phyloP scores from a whole-genome alignment of 2,797 vertebrate genomes.

The Prunella strophiata region DNA sequence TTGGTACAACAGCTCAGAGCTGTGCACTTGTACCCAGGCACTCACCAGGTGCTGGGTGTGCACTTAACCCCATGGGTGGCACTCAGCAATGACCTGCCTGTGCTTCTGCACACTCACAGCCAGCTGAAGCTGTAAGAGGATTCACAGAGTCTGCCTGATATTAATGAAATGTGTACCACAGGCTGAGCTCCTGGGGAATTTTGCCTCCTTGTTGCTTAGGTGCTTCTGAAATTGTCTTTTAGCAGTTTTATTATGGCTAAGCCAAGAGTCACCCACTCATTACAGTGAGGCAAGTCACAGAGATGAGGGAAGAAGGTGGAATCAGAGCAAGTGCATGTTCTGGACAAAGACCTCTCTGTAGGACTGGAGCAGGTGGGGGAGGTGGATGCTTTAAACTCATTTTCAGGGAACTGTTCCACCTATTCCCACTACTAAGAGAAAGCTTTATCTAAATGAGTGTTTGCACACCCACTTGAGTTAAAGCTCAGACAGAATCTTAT shows the following conservation, averaged over 20 bases:
- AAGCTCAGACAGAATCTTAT: not conserved
- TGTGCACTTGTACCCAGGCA: not conserved
- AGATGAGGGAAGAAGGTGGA: not conserved
- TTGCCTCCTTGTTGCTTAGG: not conserved
- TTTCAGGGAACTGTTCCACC: not conserved
- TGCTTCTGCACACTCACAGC: not conserved
- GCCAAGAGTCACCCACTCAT: not conserved
- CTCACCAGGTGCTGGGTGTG: not conserved
- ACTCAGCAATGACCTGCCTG: not conserved
- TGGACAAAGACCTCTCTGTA: not conserved
- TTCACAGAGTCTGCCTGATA: not conserved
- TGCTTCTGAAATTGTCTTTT: not conserved
- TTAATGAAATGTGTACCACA: not conserved
- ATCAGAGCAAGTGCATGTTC: not conserved
- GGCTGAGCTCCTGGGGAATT: not conserved
- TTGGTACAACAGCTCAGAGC: not conserved
- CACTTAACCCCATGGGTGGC: rapidly evolving
- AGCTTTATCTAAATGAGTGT: not conserved
- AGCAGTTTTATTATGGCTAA: not conserved
- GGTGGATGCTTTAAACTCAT: not conserved
- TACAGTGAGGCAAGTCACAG: not conserved
- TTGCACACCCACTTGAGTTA: not conserved
- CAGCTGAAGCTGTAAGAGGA: not conserved
- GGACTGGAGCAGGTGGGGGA: not conserved
- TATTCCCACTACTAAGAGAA: not conserved